phyloP scores from a whole-genome alignment of 2,113 vertebrate species.

The Stegostoma tigrinum region DNA sequence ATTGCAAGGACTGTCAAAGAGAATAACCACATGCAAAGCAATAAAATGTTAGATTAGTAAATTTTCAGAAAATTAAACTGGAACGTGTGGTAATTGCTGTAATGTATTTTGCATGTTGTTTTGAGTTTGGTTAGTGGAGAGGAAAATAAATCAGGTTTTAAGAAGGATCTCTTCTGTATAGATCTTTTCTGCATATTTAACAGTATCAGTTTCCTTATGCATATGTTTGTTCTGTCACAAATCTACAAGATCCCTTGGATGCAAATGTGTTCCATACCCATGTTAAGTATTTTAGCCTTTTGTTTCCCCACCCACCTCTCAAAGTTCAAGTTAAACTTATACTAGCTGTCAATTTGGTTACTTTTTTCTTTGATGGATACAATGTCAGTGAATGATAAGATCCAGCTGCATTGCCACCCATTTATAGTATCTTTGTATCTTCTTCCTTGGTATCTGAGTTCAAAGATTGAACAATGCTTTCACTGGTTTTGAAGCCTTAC shows the following conservation, averaged over 20 bases:
- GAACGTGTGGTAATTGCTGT: not conserved
- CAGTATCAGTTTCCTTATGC: not conserved
- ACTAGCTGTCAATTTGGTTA: not conserved
- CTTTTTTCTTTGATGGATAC: not conserved
- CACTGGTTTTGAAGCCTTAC: not conserved
- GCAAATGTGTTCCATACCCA: not conserved
- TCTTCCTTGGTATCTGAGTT: not conserved
- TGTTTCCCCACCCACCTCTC: not conserved
- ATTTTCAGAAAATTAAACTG: not conserved
- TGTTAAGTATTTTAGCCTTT: not conserved
- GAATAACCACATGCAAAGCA: not conserved
- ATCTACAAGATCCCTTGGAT: not conserved
- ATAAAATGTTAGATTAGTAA: not conserved
- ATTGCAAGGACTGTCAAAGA: not conserved
- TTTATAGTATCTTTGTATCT: not conserved
- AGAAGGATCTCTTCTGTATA: not conserved
- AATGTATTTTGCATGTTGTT: conserved; percentile 6
- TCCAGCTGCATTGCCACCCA: not conserved
- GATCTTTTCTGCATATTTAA: not conserved
- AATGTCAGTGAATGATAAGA: not conserved
- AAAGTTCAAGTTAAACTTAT: not conserved
- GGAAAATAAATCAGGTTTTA: not conserved
- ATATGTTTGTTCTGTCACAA: not conserved
- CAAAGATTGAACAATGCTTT: not conserved
- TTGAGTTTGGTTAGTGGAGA: not conserved